Base-by-base conservation (phyloP, 2,113 vertebrate genomes). In the Cathartes aura region DNA sequence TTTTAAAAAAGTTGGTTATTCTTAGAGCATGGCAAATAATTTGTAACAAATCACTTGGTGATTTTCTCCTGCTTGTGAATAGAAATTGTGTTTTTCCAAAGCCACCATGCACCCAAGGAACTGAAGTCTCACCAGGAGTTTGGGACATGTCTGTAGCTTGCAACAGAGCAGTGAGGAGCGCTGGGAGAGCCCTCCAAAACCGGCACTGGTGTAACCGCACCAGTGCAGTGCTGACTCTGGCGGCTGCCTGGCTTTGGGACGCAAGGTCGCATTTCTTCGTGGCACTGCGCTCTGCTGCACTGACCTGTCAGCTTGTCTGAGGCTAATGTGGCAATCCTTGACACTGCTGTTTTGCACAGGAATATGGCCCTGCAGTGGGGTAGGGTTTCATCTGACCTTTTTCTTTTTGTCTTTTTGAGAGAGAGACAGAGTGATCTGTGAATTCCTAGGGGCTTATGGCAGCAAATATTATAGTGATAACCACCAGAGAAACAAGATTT, bases 11-110 rank as follows among this genome's bases (percentile, higher is more conserved):
- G 23, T 93, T 93, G 87, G 74, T 90, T 95, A 66, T 85, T 90
- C 93, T 82, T 83, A 63, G 38, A 78, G 62, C 87, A 81, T 58
- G 71, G 84, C 1, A 4, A 90, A 97, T 86, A 94, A 96, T 96
- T 97, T 95, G 89, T 82, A 95, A 87, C 91, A 87, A 96, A 96
- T 95, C 94, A 88, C 47, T 96, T 36, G 67, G 75, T 90, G 85
- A 95, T 95, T 97, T 95, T 92, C 88, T 74, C 40, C 58, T 59
- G 20, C 53, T 45, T n/a, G 24, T 47, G 87, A 50, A 42, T 24
- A 50, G 27, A 79, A 60, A n/a, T 4, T 27, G 56, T 24, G 26
- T 90, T 93, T 89, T 82, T 60, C 60, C 22, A 42, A 75, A 89
- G 83, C 23, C 80, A 59, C 11, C 24, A 7, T 1, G 43, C n/a